Conservation (phyloP, 2,113 vertebrate genomes). For the Rhabdomys dilectus region DNA sequence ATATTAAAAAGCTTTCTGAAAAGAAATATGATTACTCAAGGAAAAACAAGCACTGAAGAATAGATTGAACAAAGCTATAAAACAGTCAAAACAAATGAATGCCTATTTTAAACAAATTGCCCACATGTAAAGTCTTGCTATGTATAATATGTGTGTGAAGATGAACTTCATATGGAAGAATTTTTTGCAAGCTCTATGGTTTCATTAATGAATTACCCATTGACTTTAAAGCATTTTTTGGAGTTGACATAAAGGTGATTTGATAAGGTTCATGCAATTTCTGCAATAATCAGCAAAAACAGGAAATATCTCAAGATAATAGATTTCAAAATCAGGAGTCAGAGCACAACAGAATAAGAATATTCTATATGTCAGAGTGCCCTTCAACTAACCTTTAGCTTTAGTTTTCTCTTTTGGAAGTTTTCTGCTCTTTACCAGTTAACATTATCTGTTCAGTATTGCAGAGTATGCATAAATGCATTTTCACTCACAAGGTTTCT, state of each 20-base stretch:
- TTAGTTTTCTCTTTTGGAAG: slow-evolving; percentile 35
- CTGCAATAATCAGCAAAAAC: slow-evolving; percentile 32
- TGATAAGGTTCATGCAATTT: slow-evolving; percentile 12
- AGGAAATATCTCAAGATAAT: slow-evolving; percentile 12
- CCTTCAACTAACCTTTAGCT: slow-evolving; percentile 63
- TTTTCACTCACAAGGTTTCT: background rate
- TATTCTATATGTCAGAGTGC: slow-evolving; percentile 2
- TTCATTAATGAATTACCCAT: background rate
- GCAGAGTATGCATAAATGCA: background rate
- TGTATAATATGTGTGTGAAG: background rate
- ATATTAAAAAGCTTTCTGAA: background rate
- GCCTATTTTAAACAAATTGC: background rate
- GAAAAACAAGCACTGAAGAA: background rate
- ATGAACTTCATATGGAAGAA: background rate
- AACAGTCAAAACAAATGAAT: background rate
- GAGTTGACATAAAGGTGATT: background rate
- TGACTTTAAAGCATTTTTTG: background rate
- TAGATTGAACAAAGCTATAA: background rate
- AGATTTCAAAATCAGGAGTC: background rate
- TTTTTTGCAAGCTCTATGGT: background rate
- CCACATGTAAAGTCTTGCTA: too few species aligned
- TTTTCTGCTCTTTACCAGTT: slow-evolving; percentile 45
- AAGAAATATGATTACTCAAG: background rate
- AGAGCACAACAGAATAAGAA: slow-evolving; percentile 39
- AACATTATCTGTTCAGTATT: slow-evolving; percentile 38